These are phyloP conservation scores for Ellobium chinense DNA, from an alignment of 2,888 invertebrate species.

Conservation along the genomic window DNA sequence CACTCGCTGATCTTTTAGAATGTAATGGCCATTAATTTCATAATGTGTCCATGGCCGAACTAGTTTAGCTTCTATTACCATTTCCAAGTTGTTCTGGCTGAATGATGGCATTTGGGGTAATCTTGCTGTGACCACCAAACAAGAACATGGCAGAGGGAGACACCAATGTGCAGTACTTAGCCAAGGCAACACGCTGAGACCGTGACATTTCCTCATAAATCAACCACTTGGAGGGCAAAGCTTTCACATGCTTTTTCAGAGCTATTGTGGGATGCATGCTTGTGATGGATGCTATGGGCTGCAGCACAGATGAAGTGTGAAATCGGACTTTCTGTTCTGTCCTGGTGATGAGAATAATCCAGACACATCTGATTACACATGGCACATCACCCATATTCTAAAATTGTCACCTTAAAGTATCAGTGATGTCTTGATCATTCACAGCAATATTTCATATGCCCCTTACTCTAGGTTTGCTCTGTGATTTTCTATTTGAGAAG, in stretches of 20 bases:
- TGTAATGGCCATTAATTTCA: too few relatives aligned
- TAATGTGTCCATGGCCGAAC: too few relatives aligned
- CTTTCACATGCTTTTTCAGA: conserved; percentile 75
- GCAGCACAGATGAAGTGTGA: conserved; percentile 83
- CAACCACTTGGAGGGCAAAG: conserved; percentile 89
- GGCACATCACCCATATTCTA: too few relatives aligned
- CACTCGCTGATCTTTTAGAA: too few relatives aligned
- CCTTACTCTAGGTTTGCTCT: too few relatives aligned
- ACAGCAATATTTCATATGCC: neutral
- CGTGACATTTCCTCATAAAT: conserved; percentile 92
- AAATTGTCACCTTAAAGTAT: too few relatives aligned
- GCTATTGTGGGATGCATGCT: conserved; percentile 63
- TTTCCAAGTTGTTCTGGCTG: neutral
- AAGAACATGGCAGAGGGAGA: conserved; percentile 90
- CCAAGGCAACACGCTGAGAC: conserved; percentile 83
- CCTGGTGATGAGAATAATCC: conserved; percentile 78
- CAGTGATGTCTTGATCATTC: too few relatives aligned
- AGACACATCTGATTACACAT: too few relatives aligned
- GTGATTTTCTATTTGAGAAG: neutral
- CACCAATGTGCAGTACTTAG: conserved; percentile 89
- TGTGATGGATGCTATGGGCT: conserved; percentile 71
- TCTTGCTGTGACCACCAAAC: conserved; percentile 85
- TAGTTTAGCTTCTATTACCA: too few relatives aligned
- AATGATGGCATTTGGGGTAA: conserved; percentile 80
- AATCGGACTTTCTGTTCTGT: conserved; percentile 84